Percentiles rank a stretch among this genome's conserved stretches.
Conservation (phyloP, 2,797 vertebrate species). For the Lateolabrax maculatus region DNA sequence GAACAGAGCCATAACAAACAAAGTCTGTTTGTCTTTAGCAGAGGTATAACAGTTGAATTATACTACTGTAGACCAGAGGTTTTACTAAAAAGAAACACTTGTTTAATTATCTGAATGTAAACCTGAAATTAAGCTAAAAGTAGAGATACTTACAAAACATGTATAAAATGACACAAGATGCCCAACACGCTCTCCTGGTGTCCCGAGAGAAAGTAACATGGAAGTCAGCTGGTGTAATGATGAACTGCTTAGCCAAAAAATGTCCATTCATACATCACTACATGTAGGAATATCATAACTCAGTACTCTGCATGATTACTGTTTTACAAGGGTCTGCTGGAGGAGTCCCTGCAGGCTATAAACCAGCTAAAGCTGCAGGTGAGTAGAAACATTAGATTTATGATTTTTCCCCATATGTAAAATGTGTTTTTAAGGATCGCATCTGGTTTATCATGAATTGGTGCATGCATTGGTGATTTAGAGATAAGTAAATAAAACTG, state of each 20-base stretch:
- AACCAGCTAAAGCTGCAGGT: conserved; percentile 87
- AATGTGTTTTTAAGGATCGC: conserved; percentile 20
- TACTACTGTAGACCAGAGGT: conserved; percentile 12
- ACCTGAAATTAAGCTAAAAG: neutral
- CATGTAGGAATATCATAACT: conserved; percentile 48
- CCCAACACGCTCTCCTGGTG: neutral
- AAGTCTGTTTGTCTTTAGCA: conserved; percentile 42
- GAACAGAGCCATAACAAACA: conserved; percentile 39
- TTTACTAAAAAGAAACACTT: conserved; percentile 8
- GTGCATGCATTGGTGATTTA: neutral
- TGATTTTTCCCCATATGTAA: conserved; percentile 19
- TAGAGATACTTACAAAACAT: neutral
- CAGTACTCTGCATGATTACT: conserved; percentile 50
- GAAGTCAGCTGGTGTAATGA: conserved; percentile 33
- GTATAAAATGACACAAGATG: neutral
- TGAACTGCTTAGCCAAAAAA: conserved; percentile 24
- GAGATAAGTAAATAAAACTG: neutral
- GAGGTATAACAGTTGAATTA: neutral
- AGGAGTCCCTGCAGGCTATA: conserved; percentile 78
- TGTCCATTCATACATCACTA: conserved; percentile 34
- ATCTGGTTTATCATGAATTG: conserved; percentile 30
- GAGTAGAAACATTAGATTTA: conserved; percentile 56
- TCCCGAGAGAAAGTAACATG: neutral
- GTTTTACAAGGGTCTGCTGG: conserved; percentile 81
- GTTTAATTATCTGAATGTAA: neutral